Evolutionary conservation across 2,797 vertebrate species (phyloP).

Genomic region (Macroramphosus scolopax): DNA sequence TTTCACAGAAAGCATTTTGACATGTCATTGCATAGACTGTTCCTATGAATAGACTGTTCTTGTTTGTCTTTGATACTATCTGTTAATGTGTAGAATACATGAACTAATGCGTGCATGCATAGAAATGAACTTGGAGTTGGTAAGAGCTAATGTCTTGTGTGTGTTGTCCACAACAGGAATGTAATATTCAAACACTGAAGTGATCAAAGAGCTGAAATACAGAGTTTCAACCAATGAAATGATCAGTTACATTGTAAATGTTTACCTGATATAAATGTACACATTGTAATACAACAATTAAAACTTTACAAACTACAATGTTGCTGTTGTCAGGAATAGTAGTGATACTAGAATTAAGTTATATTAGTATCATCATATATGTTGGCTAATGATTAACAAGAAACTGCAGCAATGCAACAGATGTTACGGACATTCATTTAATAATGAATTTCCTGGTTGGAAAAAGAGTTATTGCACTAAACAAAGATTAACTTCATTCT

Average conservation of each 20-base stretch:
- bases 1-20: too few relatives aligned
- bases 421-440: too few relatives aligned
- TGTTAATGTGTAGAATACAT: conserved; percentile 53
- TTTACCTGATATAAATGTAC: conserved; percentile 64
- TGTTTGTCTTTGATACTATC: conserved; percentile 58
- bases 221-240: conserved; percentile 43
- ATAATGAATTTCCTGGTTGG: too few relatives aligned
- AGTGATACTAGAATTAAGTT: too few relatives aligned
- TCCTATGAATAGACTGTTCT: conserved; percentile 48
- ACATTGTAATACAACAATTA: conserved; percentile 70
- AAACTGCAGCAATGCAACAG: too few relatives aligned
- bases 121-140: conserved; percentile 31
- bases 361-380: too few relatives aligned
- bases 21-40: too few relatives aligned
- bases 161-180: conserved; percentile 42
- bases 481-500: too few relatives aligned
- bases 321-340: conserved; percentile 9
- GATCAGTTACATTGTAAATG: conserved; percentile 56
- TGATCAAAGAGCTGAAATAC: conserved; percentile 43
- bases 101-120: conserved; percentile 61
- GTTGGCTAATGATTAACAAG: too few relatives aligned
- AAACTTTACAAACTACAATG: conserved; percentile 51
- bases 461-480: too few relatives aligned
- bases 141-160: conserved; percentile 31
- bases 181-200: conserved; percentile 56